Base-by-base conservation (phyloP, 2,797 vertebrate species). In the Cryptoprocta ferox region DNA sequence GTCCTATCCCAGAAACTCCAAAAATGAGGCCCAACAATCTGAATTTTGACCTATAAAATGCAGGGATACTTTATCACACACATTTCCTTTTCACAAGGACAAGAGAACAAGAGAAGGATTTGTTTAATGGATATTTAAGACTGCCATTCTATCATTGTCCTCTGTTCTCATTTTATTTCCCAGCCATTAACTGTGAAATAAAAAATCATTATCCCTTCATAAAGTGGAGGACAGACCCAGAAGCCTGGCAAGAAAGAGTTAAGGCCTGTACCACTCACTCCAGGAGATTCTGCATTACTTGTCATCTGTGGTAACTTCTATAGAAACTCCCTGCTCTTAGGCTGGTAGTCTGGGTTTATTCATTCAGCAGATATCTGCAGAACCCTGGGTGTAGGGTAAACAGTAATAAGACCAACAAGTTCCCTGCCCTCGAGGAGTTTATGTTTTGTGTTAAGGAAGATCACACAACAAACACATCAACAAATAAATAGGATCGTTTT, bases 121-220 rank as follows among this genome's bases (percentile, higher is more conserved):
- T 84, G 16, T 75, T 93, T 76, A 89, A 86, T 91, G 66, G 93
- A 61, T 91, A 50, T 93, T 97, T 95, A 93, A 94, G 53, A 80
- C 14, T 16, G n/a, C 68, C 59, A 56, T 35, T 73, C 70, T 78
- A 59, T 71, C 92, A 61, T n/a, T 84, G 37, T 95, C 81, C 83
- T 92, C 59, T 76, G 24, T 48, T 89, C 79, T 87, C 65, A 19
- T 91, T 89, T 97, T 95, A 88, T 79, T 93, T 95, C 89, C 80
- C 39, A 84, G 70, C 30, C 71, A 84, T 93, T 96, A 91, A 94
- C 89, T 96, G 86, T 56, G 73, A 95, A 96, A 91, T 86, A 71
- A 94, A 97, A 83, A 93, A 39, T 83, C 59, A 91, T 80, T 93
- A 79, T 81, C 75, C 56, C 21, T 94, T 65, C 30, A 30, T 94